Evolutionary conservation across 2,797 vertebrate genomes (phyloP).

Genomic region (Chaetodon trifasciatus): DNA sequence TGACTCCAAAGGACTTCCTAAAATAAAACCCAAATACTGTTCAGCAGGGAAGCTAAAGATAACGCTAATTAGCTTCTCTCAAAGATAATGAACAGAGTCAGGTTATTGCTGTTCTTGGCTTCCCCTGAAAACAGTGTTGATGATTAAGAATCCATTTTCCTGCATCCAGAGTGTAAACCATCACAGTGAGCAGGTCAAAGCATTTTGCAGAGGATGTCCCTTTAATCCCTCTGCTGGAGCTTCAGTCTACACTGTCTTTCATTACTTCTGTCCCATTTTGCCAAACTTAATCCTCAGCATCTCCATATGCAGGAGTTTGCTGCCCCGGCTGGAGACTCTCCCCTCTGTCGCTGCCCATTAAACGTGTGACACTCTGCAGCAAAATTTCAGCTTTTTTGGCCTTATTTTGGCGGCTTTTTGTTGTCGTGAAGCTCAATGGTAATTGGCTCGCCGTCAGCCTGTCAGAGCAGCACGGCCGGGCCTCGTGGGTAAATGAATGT

Average conservation of each 20-base stretch:
- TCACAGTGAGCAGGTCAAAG: not conserved
- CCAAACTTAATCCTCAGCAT: slow-evolving; percentile 8
- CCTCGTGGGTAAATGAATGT: slow-evolving; percentile 79
- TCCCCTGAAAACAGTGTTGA: too few relatives aligned
- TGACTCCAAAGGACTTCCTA: too few relatives aligned
- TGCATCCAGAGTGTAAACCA: too few relatives aligned
- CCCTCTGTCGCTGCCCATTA: slow-evolving; percentile 70
- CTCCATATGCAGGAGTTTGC: slow-evolving; percentile 30
- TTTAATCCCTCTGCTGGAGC: not conserved
- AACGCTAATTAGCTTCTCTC: too few relatives aligned
- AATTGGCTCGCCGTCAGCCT: slow-evolving; percentile 75
- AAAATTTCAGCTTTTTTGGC: slow-evolving; percentile 15
- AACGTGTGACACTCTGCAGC: slow-evolving; percentile 12
- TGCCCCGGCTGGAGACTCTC: not conserved
- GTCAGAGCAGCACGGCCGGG: slow-evolving; percentile 57
- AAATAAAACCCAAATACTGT: too few relatives aligned
- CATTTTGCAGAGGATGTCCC: not conserved
- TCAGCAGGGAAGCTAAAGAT: too few relatives aligned
- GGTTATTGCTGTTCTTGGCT: too few relatives aligned
- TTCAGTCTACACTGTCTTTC: not conserved
- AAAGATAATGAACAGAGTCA: too few relatives aligned
- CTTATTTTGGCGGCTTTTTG: slow-evolving; percentile 54
- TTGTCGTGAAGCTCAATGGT: slow-evolving; percentile 65
- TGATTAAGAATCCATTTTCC: too few relatives aligned
- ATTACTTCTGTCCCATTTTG: not conserved